Percentiles rank a stretch among this genome's conserved stretches.
phyloP scores from a whole-genome alignment of 1,140 invertebrate species.

The Elymnias hypermnestra region DNA sequence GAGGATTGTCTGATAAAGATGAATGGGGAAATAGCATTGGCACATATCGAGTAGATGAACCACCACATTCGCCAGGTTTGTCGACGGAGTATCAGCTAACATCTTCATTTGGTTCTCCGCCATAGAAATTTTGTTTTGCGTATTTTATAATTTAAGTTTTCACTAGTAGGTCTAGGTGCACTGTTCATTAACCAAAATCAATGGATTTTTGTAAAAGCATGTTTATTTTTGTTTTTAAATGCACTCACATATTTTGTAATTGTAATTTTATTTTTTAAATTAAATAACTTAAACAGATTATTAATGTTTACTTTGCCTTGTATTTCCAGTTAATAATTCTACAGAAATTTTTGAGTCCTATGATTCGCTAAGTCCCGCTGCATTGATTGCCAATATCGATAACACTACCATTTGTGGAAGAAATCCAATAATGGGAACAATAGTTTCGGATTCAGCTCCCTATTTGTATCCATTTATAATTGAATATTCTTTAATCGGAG shows the following conservation, averaged over 20 bases:
- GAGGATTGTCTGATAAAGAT: conserved; percentile 51
- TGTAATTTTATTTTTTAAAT: too few relatives aligned
- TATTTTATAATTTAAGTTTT: conserved; percentile 34
- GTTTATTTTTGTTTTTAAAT: conserved; percentile 16
- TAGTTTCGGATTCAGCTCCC: conserved; percentile 92
- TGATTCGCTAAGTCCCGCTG: conserved; percentile 79
- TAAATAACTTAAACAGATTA: too few relatives aligned
- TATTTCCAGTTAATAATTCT: conserved; percentile 68
- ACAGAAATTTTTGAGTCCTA: conserved; percentile 78
- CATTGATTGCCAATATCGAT: conserved; percentile 77
- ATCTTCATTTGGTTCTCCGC: conserved; percentile 46
- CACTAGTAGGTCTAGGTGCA: conserved; percentile 37
- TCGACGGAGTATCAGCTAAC: conserved; percentile 56
- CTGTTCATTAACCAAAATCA: conserved; percentile 10
- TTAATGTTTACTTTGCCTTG: conserved; percentile 6
- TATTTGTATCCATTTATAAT: conserved; percentile 98
- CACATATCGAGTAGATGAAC: conserved; percentile 71
- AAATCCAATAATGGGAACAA: conserved; percentile 94
- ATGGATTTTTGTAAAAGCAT: conserved; percentile 8
- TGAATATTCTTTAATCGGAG: conserved; percentile 97
- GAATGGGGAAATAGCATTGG: conserved; percentile 66
- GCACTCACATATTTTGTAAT: conserved; percentile 4
- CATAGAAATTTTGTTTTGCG: conserved; percentile 62
- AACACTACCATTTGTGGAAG: conserved; percentile 83
- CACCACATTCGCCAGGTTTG: conserved; percentile 71